A percentile compares a stretch with the other conserved stretches of the same genome.
Conservation (phyloP, 2,113 vertebrate genomes). For the Falcunculus frontatus region DNA sequence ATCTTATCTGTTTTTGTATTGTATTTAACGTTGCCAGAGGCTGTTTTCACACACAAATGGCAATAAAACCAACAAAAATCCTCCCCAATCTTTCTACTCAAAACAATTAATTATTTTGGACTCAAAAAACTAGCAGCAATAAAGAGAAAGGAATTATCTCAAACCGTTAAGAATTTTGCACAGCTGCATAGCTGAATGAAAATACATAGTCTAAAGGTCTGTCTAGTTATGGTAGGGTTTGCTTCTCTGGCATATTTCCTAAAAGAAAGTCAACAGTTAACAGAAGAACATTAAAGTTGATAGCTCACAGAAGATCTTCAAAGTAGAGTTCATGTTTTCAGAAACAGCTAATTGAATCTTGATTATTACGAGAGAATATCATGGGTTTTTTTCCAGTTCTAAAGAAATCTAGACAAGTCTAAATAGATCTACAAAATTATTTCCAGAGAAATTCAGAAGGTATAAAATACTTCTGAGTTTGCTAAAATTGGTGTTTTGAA, state of each 20-base stretch:
- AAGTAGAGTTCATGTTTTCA: neutral
- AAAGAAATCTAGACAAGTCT: neutral
- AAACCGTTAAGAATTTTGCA: neutral
- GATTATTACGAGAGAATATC: neutral
- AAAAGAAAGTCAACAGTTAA: neutral
- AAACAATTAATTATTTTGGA: neutral
- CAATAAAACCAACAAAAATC: neutral
- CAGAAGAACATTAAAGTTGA: neutral
- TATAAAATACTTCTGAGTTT: neutral
- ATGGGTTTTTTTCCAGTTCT: neutral
- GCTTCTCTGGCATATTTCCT: neutral
- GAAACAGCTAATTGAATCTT: neutral
- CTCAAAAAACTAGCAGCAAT: neutral
- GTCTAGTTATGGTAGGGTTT: neutral
- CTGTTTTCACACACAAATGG: neutral
- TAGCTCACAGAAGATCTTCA: neutral
- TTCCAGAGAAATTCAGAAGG: neutral
- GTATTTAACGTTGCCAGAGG: neutral
- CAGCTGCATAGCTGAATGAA: neutral
- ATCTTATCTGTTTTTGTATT: neutral
- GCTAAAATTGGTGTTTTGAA: neutral
- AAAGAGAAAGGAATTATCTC: neutral
- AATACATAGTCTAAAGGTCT: neutral
- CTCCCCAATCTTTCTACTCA: neutral
- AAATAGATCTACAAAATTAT: neutral